phyloP scores from a whole-genome alignment of 2,888 invertebrate genomes.

The Drosophila ezoana region DNA sequence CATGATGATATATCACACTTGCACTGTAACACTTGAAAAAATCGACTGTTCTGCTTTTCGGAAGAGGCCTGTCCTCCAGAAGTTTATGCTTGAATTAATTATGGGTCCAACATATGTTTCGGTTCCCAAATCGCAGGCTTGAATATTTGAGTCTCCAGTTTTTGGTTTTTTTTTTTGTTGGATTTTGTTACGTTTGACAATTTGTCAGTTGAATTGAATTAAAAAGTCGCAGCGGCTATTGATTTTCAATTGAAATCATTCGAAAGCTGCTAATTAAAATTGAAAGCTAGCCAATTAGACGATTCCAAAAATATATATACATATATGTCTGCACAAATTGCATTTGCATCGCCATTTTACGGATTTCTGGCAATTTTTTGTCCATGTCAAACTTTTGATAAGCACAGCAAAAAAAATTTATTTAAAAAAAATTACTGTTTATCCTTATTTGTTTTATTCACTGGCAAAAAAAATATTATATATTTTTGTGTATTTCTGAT shows the following conservation, averaged over 20 bases:
- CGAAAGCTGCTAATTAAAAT: not conserved
- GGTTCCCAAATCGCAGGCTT: constrained; percentile 63
- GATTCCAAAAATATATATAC: no score
- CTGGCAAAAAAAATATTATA: constrained; percentile 31
- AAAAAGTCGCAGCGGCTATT: constrained; percentile 35
- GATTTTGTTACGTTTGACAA: not conserved
- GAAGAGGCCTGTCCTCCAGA: not conserved
- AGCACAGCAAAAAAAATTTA: constrained; percentile 14
- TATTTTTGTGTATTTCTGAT: not conserved
- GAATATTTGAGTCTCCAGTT: constrained; percentile 59
- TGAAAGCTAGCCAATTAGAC: not conserved
- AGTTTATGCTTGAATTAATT: constrained; percentile 48
- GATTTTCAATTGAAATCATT: constrained; percentile 52
- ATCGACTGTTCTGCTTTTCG: constrained; percentile 1
- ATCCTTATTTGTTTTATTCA: constrained; percentile 18
- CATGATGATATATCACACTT: not conserved
- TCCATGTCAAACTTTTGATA: not conserved
- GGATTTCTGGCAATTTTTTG: not conserved
- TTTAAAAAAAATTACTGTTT: not conserved
- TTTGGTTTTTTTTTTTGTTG: not conserved
- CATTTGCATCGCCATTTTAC: no score
- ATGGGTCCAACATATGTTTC: constrained; percentile 54
- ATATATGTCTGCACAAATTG: no score
- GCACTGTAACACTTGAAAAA: constrained; percentile 18
- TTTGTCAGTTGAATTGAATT: no score